phyloP scores from a whole-genome alignment of 2,113 vertebrate species.

The Sylvia atricapilla region DNA sequence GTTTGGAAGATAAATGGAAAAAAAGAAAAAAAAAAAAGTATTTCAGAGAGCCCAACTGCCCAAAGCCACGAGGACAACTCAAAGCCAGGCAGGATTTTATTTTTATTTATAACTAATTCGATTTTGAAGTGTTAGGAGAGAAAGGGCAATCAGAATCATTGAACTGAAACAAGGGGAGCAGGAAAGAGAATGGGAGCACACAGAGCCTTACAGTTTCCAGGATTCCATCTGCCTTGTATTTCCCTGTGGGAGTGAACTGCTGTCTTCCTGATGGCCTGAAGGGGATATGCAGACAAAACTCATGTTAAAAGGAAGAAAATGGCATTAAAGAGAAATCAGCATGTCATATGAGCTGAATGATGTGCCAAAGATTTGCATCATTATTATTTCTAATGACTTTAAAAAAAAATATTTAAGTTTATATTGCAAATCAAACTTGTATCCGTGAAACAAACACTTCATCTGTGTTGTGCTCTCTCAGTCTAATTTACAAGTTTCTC shows the following conservation, averaged over 20 bases:
- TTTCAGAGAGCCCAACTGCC: not conserved
- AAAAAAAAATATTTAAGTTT: not conserved
- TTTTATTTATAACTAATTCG: not conserved
- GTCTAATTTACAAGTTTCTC: not conserved
- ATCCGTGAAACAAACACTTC: not conserved
- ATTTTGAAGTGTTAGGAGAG: not conserved
- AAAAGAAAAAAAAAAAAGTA: not conserved
- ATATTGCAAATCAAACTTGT: not conserved
- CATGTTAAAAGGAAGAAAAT: not conserved
- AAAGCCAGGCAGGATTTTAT: not conserved
- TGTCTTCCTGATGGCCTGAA: constrained; percentile 84
- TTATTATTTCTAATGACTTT: not conserved
- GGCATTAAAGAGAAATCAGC: not conserved
- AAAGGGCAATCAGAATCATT: not conserved
- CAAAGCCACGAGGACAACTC: not conserved
- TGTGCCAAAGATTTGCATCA: not conserved
- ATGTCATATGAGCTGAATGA: not conserved
- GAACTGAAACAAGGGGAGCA: not conserved
- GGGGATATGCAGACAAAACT: constrained; percentile 34
- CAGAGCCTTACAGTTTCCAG: constrained; percentile 85
- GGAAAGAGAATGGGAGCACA: not conserved
- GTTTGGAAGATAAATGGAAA: not conserved
- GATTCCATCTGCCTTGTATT: constrained; percentile 88
- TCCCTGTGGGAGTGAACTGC: constrained; percentile 84
- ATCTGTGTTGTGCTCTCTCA: not conserved